phyloP scores from a whole-genome alignment of 2,797 vertebrate genomes.

The Cetoscarus ocellatus region DNA sequence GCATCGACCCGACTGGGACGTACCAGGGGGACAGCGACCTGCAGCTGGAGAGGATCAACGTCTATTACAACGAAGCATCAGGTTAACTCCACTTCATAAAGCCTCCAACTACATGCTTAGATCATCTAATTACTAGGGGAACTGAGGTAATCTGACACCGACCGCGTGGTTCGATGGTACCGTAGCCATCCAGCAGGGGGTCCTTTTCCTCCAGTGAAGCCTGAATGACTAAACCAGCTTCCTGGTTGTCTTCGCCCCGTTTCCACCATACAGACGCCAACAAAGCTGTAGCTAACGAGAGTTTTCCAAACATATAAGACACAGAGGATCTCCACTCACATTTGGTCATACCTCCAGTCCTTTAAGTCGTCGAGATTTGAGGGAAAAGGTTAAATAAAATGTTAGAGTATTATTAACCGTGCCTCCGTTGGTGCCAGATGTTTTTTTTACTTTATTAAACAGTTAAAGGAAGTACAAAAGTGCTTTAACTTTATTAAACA shows the following conservation, averaged over 20 bases:
- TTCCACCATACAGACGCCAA: slow-evolving; percentile 27
- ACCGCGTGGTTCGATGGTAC: background rate
- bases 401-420: no score
- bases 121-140: slow-evolving; percentile 17
- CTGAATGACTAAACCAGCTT: background rate
- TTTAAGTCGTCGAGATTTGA: no score
- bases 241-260: slow-evolving; percentile 41
- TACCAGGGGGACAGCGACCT: slow-evolving; percentile 75
- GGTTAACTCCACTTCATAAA: slow-evolving; percentile 37
- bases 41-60: slow-evolving; percentile 76
- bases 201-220: background rate
- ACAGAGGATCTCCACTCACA: no score
- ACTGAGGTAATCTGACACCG: slow-evolving; percentile 22
- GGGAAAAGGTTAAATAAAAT: no score
- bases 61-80: slow-evolving; percentile 78
- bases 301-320: background rate
- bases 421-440: no score
- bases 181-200: slow-evolving; percentile 21
- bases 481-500: no score
- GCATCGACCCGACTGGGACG: slow-evolving; percentile 75
- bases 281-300: background rate
- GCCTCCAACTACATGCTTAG: background rate
- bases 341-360: no score
- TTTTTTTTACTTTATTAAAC: no score
- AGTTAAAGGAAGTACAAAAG: no score